phyloP scores from a whole-genome alignment of 2,888 invertebrate species.

The Helobdella robusta region DNA sequence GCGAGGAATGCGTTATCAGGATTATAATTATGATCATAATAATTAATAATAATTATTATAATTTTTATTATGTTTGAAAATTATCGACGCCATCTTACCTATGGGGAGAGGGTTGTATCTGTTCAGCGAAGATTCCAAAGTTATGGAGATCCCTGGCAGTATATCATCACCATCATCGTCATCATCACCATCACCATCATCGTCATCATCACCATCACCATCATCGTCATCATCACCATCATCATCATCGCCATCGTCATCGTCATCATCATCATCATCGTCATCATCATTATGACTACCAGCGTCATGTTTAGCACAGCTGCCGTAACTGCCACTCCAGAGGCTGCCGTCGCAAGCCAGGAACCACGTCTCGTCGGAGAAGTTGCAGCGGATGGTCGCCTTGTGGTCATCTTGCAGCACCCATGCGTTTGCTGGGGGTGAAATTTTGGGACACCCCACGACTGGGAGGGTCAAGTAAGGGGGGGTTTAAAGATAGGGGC shows the following conservation, averaged over 20 bases:
- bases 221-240: background rate
- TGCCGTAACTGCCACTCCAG: slow-evolving; percentile 27
- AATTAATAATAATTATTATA: background rate
- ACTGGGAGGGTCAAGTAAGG: slow-evolving; percentile 9
- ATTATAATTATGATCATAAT: background rate
- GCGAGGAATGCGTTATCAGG: background rate
- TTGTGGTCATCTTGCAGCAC: slow-evolving; percentile 11
- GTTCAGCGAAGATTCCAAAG: slow-evolving; percentile 17
- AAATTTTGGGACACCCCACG: slow-evolving; percentile 20
- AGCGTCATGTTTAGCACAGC: slow-evolving; percentile 23
- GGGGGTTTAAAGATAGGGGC: background rate
- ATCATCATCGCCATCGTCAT: background rate
- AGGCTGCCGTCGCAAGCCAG: slow-evolving; percentile 22
- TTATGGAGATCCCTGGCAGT: slow-evolving; percentile 14
- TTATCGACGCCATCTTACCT: slow-evolving; percentile 5
- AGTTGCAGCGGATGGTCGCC: slow-evolving; percentile 26
- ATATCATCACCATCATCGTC: background rate
- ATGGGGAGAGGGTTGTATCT: slow-evolving; percentile 22
- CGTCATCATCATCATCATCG: slow-evolving; percentile 1
- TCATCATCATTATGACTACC: background rate
- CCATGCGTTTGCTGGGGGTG: slow-evolving; percentile 7
- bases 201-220: background rate
- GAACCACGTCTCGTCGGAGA: slow-evolving; percentile 27
- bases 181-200: slow-evolving; percentile 1
- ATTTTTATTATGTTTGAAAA: background rate